Conservation (phyloP, 2,888 invertebrate genomes). For the Yponomeuta malinellus region DNA sequence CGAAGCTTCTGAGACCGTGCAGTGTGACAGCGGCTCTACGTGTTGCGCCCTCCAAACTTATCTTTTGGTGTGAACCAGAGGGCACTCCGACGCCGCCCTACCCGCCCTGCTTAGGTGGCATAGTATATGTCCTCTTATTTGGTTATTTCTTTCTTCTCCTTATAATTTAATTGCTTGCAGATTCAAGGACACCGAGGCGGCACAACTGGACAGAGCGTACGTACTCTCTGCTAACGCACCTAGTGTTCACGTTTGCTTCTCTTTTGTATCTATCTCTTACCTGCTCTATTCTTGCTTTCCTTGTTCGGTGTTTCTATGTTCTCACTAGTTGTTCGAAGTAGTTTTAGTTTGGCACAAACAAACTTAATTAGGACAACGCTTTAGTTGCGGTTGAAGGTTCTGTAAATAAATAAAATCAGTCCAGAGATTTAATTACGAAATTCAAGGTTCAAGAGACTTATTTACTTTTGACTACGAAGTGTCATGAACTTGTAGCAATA, state of each 20-base stretch:
- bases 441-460: not conserved
- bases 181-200: conserved; percentile 90
- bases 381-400: not conserved
- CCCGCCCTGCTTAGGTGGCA: conserved; percentile 52
- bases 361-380: not conserved
- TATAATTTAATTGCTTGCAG: conserved; percentile 81
- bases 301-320: conserved; percentile 18
- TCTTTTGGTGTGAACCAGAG: conserved; percentile 31
- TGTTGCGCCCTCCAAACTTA: conserved; percentile 24
- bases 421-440: not conserved
- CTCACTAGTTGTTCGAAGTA: not conserved
- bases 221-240: conserved; percentile 73
- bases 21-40: not conserved
- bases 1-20: not conserved
- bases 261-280: conserved; percentile 45
- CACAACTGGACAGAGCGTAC: conserved; percentile 88
- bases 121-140: conserved; percentile 28
- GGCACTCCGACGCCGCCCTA: conserved; percentile 39
- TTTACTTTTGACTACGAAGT: not conserved
- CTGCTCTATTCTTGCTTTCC: conserved; percentile 38
- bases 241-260: conserved; percentile 45
- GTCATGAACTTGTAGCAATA: not conserved
- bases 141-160: conserved; percentile 68
- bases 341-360: not conserved
- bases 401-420: not conserved